Evolutionary conservation across 2,888 invertebrate genomes (phyloP).

Genomic region (Notocelia uddmanniana): DNA sequence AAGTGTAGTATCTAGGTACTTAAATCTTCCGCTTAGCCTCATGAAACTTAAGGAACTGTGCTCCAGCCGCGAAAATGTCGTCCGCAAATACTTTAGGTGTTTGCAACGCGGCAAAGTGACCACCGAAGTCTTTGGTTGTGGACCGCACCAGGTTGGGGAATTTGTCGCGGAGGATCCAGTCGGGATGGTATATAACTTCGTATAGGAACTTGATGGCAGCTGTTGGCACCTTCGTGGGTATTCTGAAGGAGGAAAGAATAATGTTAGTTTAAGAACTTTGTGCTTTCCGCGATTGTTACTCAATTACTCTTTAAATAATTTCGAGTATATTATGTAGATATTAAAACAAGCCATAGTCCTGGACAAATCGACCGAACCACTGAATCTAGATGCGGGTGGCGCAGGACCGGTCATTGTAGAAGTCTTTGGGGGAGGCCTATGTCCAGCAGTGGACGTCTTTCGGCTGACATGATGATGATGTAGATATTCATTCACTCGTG

Average conservation of each 20-base stretch:
- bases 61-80: constrained; percentile 80
- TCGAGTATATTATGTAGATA: too few species aligned
- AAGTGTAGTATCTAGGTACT: not conserved
- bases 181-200: constrained; percentile 88
- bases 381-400: too few species aligned
- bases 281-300: too few species aligned
- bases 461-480: too few species aligned
- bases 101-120: constrained; percentile 95
- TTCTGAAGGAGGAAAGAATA: constrained; percentile 73
- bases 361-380: too few species aligned
- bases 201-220: constrained; percentile 91
- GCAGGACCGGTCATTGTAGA: too few species aligned
- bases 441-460: too few species aligned
- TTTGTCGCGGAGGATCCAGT: constrained; percentile 86
- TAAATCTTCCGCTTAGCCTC: constrained; percentile 30
- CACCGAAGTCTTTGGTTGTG: constrained; percentile 88
- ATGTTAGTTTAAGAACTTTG: not conserved
- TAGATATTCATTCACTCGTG: too few species aligned
- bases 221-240: constrained; percentile 88
- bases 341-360: too few species aligned
- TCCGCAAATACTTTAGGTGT: constrained; percentile 89
- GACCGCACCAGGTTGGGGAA: constrained; percentile 89
- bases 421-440: too few species aligned
- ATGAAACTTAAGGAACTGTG: constrained; percentile 65
- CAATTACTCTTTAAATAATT: too few species aligned